Base-by-base conservation (phyloP, 2,113 vertebrate genomes). In the Coreoperca whiteheadi region DNA sequence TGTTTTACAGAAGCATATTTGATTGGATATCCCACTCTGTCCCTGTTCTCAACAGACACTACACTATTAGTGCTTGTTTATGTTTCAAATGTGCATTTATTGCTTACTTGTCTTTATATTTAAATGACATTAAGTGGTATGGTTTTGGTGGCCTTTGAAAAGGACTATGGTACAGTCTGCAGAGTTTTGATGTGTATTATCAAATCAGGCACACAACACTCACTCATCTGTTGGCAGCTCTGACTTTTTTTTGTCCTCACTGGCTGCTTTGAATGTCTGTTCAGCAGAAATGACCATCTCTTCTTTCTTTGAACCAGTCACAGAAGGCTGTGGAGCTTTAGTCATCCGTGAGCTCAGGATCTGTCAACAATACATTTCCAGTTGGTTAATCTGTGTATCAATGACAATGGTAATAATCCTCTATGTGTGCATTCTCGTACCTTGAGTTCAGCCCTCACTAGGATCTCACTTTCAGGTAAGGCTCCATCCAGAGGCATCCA, bases 361-460 rank as follows among this genome's bases (percentile, higher is more conserved):
- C 94, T 94, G 88, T 32, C 21, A 77, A 61, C 16, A 63, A 46
- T 4, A 87, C 50, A 56, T n/a, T 56, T 53, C 8, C 8, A 53
- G 0, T 54, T 39, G 20, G 25, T 23, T 77, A 21, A 51, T 21
- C 8, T 69, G 25, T 48, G 18, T 5, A 6, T 54, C 53, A 32
- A 0, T 28, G 6, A 25, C 15, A 65, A 28, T 1, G 7, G 30
- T 6, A 14, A 9, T 11, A 64, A 51, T 41, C 30, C 50, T 30
- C 1, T 30, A n/a, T 54, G 28, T 61, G 25, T 51, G 30, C 41
- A 0, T 54, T 60, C 46, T 74, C 93, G 88, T 77, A 97, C 97
- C 95, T 97, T 96, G 5, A 98, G 95, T 86, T 97, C 95, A 12
- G 93, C 95, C 82, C 96, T 96, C 81, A 98, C 95, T 0, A 98